Evolutionary conservation across 1,140 invertebrate species (phyloP).

Genomic region (Drosophila yakuba): DNA sequence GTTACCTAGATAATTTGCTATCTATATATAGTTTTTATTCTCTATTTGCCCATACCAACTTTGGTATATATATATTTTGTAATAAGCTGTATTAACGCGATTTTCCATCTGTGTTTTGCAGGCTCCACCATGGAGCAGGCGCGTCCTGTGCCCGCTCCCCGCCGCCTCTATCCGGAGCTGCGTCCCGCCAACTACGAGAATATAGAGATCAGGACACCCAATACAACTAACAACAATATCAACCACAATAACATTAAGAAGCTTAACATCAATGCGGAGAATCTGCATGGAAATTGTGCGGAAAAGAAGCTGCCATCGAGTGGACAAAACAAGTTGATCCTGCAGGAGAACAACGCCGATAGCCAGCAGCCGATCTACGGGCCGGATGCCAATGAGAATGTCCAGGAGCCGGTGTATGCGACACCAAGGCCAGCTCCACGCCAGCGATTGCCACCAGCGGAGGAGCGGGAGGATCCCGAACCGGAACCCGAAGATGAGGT

Average conservation of each 20-base stretch:
- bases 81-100: background rate
- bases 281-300: slow-evolving; percentile 57
- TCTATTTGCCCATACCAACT: no score
- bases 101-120: background rate
- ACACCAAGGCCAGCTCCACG: slow-evolving; percentile 66
- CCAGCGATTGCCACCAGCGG: slow-evolving; percentile 42
- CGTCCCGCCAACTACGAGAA: slow-evolving; percentile 76
- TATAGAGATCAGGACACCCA: slow-evolving; percentile 54
- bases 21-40: no score
- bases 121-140: slow-evolving; percentile 56
- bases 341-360: slow-evolving; percentile 56
- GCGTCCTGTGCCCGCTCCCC: slow-evolving; percentile 77
- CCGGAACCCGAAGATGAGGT: background rate
- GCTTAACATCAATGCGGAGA: slow-evolving; percentile 69
- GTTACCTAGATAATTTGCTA: no score
- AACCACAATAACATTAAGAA: slow-evolving; percentile 57
- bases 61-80: no score
- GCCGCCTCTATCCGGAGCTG: slow-evolving; percentile 73
- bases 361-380: slow-evolving; percentile 65
- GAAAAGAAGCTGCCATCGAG: slow-evolving; percentile 49
- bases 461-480: background rate
- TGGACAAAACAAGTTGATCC: slow-evolving; percentile 61
- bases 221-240: slow-evolving; percentile 27
- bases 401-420: slow-evolving; percentile 63
- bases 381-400: slow-evolving; percentile 75